phyloP scores from a whole-genome alignment of 53 echinoderm and acorn worm species.

The Patiria pectinifera region DNA sequence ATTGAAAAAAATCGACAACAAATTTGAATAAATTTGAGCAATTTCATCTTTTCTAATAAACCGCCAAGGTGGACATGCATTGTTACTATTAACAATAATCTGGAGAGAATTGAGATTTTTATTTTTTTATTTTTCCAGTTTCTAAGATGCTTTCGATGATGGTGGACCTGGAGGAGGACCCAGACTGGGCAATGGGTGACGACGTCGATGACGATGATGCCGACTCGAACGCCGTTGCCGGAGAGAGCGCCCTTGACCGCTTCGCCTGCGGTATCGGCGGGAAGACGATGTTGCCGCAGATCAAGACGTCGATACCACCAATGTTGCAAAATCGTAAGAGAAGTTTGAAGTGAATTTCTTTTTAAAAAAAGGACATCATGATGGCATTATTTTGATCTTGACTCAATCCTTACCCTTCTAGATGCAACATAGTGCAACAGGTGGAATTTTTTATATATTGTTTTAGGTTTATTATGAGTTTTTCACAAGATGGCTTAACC shows the following conservation, averaged over 20 bases:
- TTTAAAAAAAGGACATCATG: too few relatives aligned
- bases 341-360: background rate
- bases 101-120: background rate
- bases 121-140: slow-evolving; percentile 51
- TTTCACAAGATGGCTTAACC: too few relatives aligned
- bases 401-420: too few relatives aligned
- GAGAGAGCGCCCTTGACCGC: slow-evolving; percentile 99
- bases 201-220: slow-evolving; percentile 95
- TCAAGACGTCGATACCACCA: slow-evolving; percentile 79
- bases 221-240: slow-evolving; percentile 91
- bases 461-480: too few relatives aligned
- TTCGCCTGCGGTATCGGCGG: slow-evolving; percentile 98
- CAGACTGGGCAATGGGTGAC: slow-evolving; percentile 87
- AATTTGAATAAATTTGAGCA: background rate
- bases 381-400: too few relatives aligned
- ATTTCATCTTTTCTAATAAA: too few relatives aligned
- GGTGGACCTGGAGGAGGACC: slow-evolving; percentile 95
- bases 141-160: slow-evolving; percentile 92
- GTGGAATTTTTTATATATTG: too few relatives aligned
- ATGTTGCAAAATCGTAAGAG: slow-evolving; percentile 90
- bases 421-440: background rate
- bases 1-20: background rate
- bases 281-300: slow-evolving; percentile 93
- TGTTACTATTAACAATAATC: too few relatives aligned
- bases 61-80: too few relatives aligned